These are phyloP conservation scores for Blastobasis lacticolella DNA, from an alignment of 2,888 invertebrate species.

Conservation along the genomic window DNA sequence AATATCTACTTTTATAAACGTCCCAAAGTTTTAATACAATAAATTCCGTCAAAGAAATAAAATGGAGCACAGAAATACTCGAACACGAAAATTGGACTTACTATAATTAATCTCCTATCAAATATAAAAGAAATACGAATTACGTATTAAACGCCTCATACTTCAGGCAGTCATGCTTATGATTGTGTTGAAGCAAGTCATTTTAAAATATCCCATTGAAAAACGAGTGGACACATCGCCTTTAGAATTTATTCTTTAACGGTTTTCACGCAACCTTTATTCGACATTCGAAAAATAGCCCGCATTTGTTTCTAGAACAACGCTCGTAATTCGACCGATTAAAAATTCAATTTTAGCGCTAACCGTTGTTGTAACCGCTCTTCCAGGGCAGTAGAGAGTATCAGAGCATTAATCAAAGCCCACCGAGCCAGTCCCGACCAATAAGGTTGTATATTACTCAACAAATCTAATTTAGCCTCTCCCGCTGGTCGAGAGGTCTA, in stretches of 20 bases:
- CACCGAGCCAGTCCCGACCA: slow-evolving; percentile 41
- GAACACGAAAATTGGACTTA: no score
- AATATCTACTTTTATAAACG: no score
- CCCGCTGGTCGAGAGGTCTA: slow-evolving; percentile 27
- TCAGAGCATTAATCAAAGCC: slow-evolving; percentile 39
- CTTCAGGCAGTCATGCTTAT: no score
- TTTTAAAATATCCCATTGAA: background rate
- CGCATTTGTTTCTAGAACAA: slow-evolving; percentile 1
- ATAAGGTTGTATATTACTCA: slow-evolving; percentile 53
- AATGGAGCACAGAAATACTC: no score
- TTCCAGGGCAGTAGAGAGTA: background rate
- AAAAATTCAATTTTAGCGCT: background rate
- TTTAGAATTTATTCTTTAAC: slow-evolving; percentile 21
- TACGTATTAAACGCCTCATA: no score
- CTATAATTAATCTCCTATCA: no score
- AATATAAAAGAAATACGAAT: no score
- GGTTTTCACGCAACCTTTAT: slow-evolving; percentile 44
- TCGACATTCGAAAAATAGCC: slow-evolving; percentile 19
- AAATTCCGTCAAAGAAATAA: no score
- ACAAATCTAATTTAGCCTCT: slow-evolving; percentile 49
- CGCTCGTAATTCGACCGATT: background rate
- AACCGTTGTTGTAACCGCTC: background rate
- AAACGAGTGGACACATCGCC: slow-evolving; percentile 10
- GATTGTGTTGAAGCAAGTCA: no score
- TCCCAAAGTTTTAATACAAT: no score